Base-by-base conservation (phyloP, 2,888 invertebrate species). In the Rhogogaster chlorosoma region DNA sequence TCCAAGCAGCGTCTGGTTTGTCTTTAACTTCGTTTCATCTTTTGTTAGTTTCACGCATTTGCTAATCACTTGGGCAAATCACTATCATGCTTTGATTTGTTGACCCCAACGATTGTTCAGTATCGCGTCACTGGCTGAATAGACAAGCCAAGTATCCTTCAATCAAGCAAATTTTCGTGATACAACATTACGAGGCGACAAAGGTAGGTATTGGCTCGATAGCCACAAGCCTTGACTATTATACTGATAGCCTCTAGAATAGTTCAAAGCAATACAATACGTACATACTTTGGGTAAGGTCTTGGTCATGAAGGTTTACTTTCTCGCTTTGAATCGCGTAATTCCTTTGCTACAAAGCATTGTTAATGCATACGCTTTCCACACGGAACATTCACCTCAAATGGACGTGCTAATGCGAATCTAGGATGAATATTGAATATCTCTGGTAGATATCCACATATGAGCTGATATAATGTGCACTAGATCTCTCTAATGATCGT, bases 61-160 rank as follows among this genome's bases (percentile, higher is more conserved):
- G n/a, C 75, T 22, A 45, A 36, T 36, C 70, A 12, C 15, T 70
- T 45, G 45, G 75, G 42, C 26, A 26, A 75, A 75, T 75, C 26
- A 45, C 75, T 29, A 45, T 12, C 12, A 45, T 22, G 75, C 45
- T 45, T 26, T 10, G 18, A n/a, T 75, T 5, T 75, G 75, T 75
- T n/a, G 26, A 29, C 45, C 26, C 42, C 15, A 36, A 5, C 10
- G 22, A 26, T 45, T 75, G 75, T 38, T 75, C 26, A 75, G 45
- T 75, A 18, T 38, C 70, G 9, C 70, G 26, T 45, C 45, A 75
- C 45, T 45, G 9, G 26, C 42, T 22, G n/a, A 75, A 0, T 45
- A 22, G 42, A 75, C n/a, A 45, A 75, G 45, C 42, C 45, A 9
- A 38, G 26, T 45, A 45, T 75, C 36, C 75, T 75, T 75, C 22